Conservation (phyloP, 2,888 invertebrate genomes). For the Balanococcus diminutus region DNA sequence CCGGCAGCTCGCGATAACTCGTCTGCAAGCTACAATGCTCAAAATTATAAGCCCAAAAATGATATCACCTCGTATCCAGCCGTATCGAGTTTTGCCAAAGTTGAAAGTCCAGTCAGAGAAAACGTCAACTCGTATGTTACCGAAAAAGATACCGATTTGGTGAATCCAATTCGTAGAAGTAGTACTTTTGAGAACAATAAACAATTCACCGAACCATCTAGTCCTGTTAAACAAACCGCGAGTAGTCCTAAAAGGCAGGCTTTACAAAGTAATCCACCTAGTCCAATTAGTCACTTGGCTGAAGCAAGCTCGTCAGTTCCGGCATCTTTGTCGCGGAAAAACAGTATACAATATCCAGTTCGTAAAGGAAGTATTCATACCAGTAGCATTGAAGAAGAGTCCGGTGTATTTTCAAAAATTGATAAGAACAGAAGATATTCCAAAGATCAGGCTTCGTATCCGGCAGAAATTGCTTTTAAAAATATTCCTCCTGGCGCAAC, state of each 20-base stretch:
- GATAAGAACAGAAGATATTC: slow-evolving; percentile 8
- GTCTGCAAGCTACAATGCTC: neutral
- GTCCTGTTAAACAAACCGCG: neutral
- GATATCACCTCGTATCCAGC: neutral
- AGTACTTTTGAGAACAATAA: neutral
- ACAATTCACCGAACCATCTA: neutral
- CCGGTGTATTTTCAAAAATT: neutral
- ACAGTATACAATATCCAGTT: neutral
- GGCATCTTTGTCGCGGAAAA: neutral
- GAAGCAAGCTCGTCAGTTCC: neutral
- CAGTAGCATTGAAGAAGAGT: neutral
- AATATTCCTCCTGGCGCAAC: neutral
- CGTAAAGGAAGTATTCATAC: slow-evolving; percentile 15
- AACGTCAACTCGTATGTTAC: neutral
- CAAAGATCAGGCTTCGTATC: neutral
- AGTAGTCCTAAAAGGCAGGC: neutral
- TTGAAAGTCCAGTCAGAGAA: neutral
- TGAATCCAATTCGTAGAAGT: neutral
- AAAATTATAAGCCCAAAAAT: neutral
- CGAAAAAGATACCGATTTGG: neutral
- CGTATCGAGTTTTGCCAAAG: neutral
- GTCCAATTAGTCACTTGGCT: neutral
- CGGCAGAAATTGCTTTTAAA: neutral
- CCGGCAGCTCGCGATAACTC: neutral
- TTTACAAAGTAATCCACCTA: neutral